Evolutionary conservation across 2,113 vertebrate genomes (phyloP).

Genomic region (Carollia perspicillata): DNA sequence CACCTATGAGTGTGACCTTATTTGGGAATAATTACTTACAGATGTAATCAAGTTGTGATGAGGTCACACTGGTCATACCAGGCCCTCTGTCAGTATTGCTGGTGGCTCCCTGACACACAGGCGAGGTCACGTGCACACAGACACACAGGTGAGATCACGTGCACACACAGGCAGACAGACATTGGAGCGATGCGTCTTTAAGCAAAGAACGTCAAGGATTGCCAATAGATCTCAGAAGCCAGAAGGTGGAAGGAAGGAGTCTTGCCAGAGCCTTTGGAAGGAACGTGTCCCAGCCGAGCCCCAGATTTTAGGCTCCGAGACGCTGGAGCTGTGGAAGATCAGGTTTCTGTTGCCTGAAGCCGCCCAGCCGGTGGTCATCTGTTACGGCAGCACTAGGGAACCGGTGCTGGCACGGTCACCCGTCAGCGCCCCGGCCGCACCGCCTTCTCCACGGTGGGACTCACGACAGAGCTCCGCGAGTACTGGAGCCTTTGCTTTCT

Average conservation of each 20-base stretch:
- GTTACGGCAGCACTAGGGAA: neutral
- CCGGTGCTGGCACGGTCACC: neutral
- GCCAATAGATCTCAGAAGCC: neutral
- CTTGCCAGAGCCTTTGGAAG: neutral
- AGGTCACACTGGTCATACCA: neutral
- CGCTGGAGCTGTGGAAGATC: neutral
- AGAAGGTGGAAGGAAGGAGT: neutral
- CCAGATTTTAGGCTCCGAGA: neutral
- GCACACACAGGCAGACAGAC: neutral
- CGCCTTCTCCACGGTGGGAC: neutral
- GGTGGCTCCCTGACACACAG: neutral
- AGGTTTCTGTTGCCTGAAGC: neutral
- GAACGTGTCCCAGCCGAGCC: neutral
- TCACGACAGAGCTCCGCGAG: neutral
- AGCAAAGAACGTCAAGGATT: neutral
- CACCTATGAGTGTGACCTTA: neutral
- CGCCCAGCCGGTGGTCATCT: neutral
- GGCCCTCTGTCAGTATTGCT: neutral
- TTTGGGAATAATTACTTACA: neutral
- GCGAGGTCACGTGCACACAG: neutral
- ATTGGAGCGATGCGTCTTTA: accelerated
- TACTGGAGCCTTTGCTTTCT: neutral
- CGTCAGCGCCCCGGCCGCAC: accelerated
- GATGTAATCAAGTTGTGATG: neutral
- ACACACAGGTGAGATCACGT: accelerated